A percentile compares a stretch with the other conserved stretches of the same genome.
Conservation (phyloP, 2,888 invertebrate species). For the Ennomos erosarius region DNA sequence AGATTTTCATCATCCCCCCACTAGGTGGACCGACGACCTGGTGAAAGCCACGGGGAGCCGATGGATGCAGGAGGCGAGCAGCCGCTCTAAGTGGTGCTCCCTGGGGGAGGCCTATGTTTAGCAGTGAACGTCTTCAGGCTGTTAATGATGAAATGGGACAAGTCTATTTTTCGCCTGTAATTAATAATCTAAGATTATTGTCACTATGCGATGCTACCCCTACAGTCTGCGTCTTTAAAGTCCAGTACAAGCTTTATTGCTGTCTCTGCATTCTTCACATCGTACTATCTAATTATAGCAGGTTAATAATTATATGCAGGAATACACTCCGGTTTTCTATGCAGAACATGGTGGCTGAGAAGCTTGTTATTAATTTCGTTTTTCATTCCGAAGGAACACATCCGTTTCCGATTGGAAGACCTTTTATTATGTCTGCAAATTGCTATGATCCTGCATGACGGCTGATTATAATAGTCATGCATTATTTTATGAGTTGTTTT, state of each 20-base stretch:
- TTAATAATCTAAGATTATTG: too few species aligned
- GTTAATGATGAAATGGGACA: too few species aligned
- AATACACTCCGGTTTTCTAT: conserved; percentile 19
- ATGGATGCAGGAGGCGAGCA: too few species aligned
- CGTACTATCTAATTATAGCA: conserved; percentile 29
- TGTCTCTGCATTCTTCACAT: conserved; percentile 24
- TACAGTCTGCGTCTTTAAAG: conserved; percentile 7
- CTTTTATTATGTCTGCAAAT: conserved; percentile 1
- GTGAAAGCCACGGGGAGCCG: too few species aligned
- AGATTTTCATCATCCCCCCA: too few species aligned
- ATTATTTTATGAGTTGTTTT: too few species aligned
- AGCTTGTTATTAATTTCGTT: conserved; percentile 20
- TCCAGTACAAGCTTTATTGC: conserved; percentile 20
- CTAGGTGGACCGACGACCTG: too few species aligned
- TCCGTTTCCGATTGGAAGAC: conserved; percentile 18
- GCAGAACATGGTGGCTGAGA: conserved; percentile 8
- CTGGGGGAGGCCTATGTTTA: too few species aligned
- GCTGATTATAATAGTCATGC: conserved; percentile 1
- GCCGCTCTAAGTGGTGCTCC: too few species aligned
- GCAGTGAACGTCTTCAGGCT: too few species aligned
- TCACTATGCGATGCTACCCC: conserved; percentile 1
- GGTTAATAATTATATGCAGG: conserved; percentile 26
- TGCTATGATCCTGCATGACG: conserved; percentile 9
- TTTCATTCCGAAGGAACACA: conserved; percentile 15
- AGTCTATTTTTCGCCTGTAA: too few species aligned